Conservation (phyloP, 2,888 invertebrate species). For the Nemurella pictetii region DNA sequence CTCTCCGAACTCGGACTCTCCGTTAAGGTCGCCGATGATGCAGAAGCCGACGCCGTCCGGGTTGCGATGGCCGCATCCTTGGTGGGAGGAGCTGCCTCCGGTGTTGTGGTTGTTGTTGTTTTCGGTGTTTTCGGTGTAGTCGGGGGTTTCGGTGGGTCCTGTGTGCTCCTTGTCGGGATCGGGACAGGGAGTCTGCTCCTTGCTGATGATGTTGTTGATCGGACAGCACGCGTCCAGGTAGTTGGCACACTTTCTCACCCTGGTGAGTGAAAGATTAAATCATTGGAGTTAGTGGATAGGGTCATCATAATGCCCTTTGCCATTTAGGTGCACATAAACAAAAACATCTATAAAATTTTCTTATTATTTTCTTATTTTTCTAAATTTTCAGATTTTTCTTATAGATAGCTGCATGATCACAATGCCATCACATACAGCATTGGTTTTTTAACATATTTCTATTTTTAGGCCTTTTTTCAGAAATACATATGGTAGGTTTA, state of each 20-base stretch:
- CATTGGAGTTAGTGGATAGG: too few species aligned
- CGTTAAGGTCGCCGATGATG: constrained; percentile 65
- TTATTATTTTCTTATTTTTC: too few species aligned
- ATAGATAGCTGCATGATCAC: too few species aligned
- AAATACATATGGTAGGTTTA: too few species aligned
- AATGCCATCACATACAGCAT: too few species aligned
- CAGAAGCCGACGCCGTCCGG: constrained; percentile 71
- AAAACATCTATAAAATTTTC: too few species aligned
- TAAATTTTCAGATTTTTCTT: too few species aligned
- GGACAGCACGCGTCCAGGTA: constrained; percentile 77
- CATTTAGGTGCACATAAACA: too few species aligned
- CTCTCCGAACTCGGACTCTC: constrained; percentile 75
- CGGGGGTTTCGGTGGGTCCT: constrained; percentile 46
- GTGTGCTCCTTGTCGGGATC: neutral
- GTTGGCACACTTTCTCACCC: constrained; percentile 62
- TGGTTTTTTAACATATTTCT: too few species aligned
- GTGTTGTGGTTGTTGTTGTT: neutral
- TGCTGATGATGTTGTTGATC: constrained; percentile 41
- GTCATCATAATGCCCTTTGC: too few species aligned
- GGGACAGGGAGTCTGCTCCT: constrained; percentile 12
- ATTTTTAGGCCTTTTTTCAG: too few species aligned
- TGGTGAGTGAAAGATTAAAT: constrained; percentile 43
- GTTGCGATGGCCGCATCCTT: constrained; percentile 74
- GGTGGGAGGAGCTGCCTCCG: constrained; percentile 38
- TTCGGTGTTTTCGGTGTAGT: constrained; percentile 45